Evolutionary conservation across 2,113 vertebrate genomes (phyloP).

Genomic region (Oenanthe oenanthe): DNA sequence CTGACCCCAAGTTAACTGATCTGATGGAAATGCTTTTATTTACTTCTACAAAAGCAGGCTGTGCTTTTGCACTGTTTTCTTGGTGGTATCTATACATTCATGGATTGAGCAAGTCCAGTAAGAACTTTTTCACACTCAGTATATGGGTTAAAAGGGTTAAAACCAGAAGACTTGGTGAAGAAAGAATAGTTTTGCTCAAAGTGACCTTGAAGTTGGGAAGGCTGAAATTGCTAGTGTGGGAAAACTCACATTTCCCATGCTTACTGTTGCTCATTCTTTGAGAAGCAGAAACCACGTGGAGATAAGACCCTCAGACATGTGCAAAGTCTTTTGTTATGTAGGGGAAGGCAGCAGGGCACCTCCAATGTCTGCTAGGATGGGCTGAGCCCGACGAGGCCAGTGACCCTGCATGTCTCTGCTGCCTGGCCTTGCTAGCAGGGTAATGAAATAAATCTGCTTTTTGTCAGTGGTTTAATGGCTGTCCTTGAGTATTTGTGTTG

Average conservation of each 20-base stretch:
- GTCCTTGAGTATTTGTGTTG: neutral
- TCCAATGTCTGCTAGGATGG: rapidly evolving
- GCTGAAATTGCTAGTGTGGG: neutral
- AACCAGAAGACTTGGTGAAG: neutral
- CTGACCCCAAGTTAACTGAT: neutral
- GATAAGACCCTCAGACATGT: neutral
- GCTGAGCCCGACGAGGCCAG: neutral
- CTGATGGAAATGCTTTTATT: neutral
- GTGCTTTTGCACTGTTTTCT: neutral
- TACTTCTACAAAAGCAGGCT: neutral
- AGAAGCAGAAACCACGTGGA: neutral
- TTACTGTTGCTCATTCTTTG: neutral
- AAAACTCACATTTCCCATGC: neutral
- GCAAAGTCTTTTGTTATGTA: rapidly evolving
- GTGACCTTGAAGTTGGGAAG: neutral
- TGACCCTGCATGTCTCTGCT: rapidly evolving
- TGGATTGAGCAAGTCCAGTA: neutral
- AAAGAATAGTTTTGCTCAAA: neutral
- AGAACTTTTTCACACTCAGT: neutral
- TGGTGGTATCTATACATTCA: neutral
- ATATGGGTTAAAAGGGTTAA: neutral
- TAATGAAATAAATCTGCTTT: neutral
- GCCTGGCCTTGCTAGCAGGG: neutral
- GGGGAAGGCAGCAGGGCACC: neutral
- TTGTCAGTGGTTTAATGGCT: neutral